Percentiles rank a stretch among this genome's conserved stretches.
Conservation (phyloP, 2,113 vertebrate genomes). For the Pollachius pollachius region DNA sequence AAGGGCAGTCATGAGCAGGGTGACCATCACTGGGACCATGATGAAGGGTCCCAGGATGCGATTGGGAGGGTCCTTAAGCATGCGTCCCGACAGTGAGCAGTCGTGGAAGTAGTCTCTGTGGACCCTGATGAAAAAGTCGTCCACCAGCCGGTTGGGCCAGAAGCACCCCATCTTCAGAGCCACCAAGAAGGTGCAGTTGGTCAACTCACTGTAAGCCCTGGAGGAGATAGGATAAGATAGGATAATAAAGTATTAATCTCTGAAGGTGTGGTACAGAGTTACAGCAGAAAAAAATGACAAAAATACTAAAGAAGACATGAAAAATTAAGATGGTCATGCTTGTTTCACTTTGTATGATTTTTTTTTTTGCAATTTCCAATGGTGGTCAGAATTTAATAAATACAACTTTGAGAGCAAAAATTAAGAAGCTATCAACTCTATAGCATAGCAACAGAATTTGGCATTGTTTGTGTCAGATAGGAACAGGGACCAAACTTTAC, state of each 20-base stretch:
- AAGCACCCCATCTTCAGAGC: constrained; percentile 79
- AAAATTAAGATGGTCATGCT: too few relatives aligned
- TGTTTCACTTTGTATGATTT: too few relatives aligned
- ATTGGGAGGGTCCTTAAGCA: constrained; percentile 82
- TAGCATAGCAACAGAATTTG: too few relatives aligned
- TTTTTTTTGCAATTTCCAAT: too few relatives aligned
- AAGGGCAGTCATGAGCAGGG: constrained; percentile 85
- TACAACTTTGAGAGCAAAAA: too few relatives aligned
- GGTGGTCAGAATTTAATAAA: too few relatives aligned
- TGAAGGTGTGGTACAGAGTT: too few relatives aligned
- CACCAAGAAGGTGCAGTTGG: constrained; percentile 83
- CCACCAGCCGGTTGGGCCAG: constrained; percentile 89
- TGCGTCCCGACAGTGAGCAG: constrained; percentile 82
- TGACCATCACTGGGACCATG: constrained; percentile 81
- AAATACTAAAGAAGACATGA: not conserved
- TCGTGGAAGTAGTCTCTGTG: constrained; percentile 85
- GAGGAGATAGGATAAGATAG: constrained; percentile 23
- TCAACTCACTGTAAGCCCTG: constrained; percentile 84
- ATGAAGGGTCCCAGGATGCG: constrained; percentile 87
- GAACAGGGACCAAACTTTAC: too few relatives aligned
- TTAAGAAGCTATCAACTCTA: too few relatives aligned
- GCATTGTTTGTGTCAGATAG: too few relatives aligned
- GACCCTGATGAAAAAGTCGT: constrained; percentile 84
- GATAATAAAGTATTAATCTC: not conserved
- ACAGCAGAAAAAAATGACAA: not conserved